Evolutionary conservation across 2,888 invertebrate species (phyloP).

Genomic region (Lutraria lutraria): DNA sequence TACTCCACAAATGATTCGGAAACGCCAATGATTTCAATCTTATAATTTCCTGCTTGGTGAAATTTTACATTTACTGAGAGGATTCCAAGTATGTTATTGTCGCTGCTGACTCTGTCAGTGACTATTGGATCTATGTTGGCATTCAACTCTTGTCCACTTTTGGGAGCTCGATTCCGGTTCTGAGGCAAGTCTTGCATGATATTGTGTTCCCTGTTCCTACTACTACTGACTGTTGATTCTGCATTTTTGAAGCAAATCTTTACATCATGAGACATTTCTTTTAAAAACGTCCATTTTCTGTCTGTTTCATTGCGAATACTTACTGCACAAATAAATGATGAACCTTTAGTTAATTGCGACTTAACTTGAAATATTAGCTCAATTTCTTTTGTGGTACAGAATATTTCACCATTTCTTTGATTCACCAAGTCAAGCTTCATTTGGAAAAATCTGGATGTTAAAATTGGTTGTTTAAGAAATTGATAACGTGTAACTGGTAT

Average conservation of each 20-base stretch:
- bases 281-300: slow-evolving; percentile 8
- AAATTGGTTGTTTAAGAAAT: slow-evolving; percentile 77
- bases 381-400: slow-evolving; percentile 65
- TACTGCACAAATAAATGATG: slow-evolving; percentile 75
- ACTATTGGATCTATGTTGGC: neutral
- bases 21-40: slow-evolving; percentile 80
- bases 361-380: slow-evolving; percentile 77
- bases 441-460: slow-evolving; percentile 80
- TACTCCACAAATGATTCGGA: slow-evolving; percentile 72
- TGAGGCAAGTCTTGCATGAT: too few species aligned
- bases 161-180: neutral
- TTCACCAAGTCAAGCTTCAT: slow-evolving; percentile 73
- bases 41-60: slow-evolving; percentile 76
- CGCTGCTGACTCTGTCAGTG: neutral
- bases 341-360: slow-evolving; percentile 51
- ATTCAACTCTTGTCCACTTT: neutral
- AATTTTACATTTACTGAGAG: slow-evolving; percentile 66
- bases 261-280: too few species aligned
- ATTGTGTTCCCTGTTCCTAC: too few species aligned
- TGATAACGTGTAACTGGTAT: slow-evolving; percentile 70
- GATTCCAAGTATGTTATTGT: neutral
- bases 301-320: slow-evolving; percentile 63
- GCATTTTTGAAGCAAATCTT: too few species aligned
- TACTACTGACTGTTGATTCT: too few species aligned
- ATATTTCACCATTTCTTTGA: slow-evolving; percentile 71